Conservation (phyloP, 1,140 invertebrate species). For the Hypsibius dujardini region DNA sequence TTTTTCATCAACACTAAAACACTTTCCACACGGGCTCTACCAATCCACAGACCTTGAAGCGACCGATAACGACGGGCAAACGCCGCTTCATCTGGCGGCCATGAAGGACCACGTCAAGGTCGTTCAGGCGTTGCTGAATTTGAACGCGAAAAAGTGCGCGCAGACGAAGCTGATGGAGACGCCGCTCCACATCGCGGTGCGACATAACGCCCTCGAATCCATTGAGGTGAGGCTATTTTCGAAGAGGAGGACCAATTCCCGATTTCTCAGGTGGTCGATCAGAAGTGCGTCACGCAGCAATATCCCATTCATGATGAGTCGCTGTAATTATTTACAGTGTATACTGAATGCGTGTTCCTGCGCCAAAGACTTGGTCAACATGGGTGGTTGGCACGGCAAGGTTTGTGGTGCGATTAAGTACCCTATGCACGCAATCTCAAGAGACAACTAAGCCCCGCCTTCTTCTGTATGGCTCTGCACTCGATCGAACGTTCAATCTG, state of each 20-base stretch:
- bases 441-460: no score
- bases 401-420: no score
- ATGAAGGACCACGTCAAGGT: background rate
- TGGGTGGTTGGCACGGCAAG: slow-evolving; percentile 35
- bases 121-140: background rate
- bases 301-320: slow-evolving; percentile 21
- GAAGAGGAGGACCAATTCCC: no score
- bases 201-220: slow-evolving; percentile 47
- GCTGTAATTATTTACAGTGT: slow-evolving; percentile 20
- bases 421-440: no score
- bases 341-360: slow-evolving; percentile 34
- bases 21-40: no score
- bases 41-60: background rate
- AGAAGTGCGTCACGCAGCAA: no score
- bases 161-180: slow-evolving; percentile 38
- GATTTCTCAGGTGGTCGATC: no score
- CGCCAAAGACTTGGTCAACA: slow-evolving; percentile 44
- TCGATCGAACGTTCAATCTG: no score
- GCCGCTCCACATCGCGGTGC: slow-evolving; percentile 58
- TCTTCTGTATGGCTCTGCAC: no score
- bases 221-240: slow-evolving; percentile 41
- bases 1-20: no score
- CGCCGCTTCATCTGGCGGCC: background rate
- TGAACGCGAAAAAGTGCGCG: background rate
- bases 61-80: background rate